phyloP scores from a whole-genome alignment of 2,888 invertebrate genomes.

The Stenotaenia linearis region DNA sequence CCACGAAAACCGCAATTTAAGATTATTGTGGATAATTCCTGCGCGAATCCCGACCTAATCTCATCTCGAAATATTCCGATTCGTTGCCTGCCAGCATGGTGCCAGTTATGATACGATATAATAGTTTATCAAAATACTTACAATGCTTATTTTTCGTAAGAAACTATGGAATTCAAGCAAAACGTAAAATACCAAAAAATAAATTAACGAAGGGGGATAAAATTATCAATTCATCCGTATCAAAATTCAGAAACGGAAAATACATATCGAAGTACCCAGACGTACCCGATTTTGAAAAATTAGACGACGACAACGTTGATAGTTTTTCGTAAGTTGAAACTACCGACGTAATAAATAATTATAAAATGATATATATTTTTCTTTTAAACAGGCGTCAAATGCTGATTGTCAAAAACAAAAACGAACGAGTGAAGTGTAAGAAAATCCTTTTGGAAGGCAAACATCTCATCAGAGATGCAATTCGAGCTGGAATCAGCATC shows the following conservation, averaged over 20 bases:
- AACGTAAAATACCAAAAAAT: neutral
- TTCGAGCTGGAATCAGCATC: slow-evolving; percentile 61
- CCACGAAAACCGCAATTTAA: too few species aligned
- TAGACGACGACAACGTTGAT: neutral
- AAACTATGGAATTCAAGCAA: neutral
- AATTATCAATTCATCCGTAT: too few species aligned
- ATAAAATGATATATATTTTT: too few species aligned
- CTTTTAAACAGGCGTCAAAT: slow-evolving; percentile 39
- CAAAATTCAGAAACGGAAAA: neutral
- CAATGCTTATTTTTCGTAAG: neutral
- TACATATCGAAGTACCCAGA: neutral
- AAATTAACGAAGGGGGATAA: neutral
- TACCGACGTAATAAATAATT: too few species aligned
- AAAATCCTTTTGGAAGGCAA: slow-evolving; percentile 68
- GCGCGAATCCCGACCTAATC: too few species aligned
- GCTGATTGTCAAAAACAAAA: slow-evolving; percentile 39
- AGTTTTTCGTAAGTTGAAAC: neutral
- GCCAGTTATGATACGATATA: too few species aligned
- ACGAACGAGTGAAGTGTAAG: slow-evolving; percentile 52
- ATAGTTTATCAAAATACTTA: too few species aligned
- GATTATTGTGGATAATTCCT: too few species aligned
- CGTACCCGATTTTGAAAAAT: neutral
- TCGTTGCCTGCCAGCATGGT: too few species aligned
- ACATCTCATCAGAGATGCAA: slow-evolving; percentile 71
- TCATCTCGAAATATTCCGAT: too few species aligned